Percentiles rank a stretch among this genome's conserved stretches.
These are phyloP conservation scores for Stenotaenia linearis DNA, from an alignment of 2,888 invertebrate genomes.

Conservation along the genomic window DNA sequence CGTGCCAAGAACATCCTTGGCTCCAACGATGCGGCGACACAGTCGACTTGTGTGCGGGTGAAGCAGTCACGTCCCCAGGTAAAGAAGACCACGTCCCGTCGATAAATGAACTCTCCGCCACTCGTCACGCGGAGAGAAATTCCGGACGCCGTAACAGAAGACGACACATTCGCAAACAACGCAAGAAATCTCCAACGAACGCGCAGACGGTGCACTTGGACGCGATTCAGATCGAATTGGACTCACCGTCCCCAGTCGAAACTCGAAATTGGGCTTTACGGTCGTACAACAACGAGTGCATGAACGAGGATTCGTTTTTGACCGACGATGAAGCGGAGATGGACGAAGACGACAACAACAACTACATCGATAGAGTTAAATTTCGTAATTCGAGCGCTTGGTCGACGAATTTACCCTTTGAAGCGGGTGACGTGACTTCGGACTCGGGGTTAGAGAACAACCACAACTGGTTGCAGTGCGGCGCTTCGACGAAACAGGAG, in stretches of 20 bases:
- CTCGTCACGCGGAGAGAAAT: background rate
- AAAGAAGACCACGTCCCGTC: background rate
- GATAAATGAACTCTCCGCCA: background rate
- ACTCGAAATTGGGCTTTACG: background rate
- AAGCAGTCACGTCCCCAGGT: background rate
- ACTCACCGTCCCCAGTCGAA: background rate
- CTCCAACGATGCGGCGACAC: background rate
- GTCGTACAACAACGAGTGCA: background rate
- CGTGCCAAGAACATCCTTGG: background rate
- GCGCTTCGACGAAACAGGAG: background rate
- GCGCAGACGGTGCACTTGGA: background rate
- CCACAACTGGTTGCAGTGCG: background rate
- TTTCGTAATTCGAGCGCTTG: background rate
- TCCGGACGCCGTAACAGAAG: background rate
- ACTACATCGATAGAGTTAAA: background rate
- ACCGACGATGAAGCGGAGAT: background rate
- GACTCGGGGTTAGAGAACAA: background rate
- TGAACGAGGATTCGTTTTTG: background rate
- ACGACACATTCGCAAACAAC: background rate
- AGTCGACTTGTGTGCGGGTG: background rate
- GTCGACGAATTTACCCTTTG: background rate
- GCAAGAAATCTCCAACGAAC: conserved; percentile 1
- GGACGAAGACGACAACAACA: background rate
- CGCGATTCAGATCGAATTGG: background rate
- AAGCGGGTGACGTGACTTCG: background rate